Base-by-base conservation (phyloP, 2,113 vertebrate genomes). In the Odontophorus gujanensis region DNA sequence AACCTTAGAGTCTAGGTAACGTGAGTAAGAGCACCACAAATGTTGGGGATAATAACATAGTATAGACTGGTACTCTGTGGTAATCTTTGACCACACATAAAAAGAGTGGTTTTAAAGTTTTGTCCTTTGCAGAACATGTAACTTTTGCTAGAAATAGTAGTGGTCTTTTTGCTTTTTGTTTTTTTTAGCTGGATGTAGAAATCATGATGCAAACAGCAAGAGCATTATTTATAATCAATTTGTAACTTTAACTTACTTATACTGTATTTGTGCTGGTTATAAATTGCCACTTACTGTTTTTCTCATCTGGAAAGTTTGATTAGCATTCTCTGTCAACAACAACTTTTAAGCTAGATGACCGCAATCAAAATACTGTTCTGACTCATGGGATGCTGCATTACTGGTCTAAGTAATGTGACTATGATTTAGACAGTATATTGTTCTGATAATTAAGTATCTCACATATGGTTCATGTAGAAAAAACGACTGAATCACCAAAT, bases 391-490 rank as follows among this genome's bases (percentile, higher is more conserved):
- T 20, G 17, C n/a, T 68, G 73, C 48, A 79, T 22, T 76, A 45
- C 40, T 80, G 45, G 61, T 21, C 48, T 61, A 81, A 75, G 66
- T n/a, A 87, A 90, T 32, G 14, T 0, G 3, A 72, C 63, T 53
- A 4, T 1, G 19, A 21, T 73, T 86, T 53, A 76, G 86, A 79
- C 6, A 87, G 16, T 62, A 26, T 26, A 61, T 24, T 89, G 63
- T 42, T 69, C 30, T 75, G 62, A 14, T 30, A 68, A 92, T 48
- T 79, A 82, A 87, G 78, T n/a, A 61, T 15, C 26, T 88, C 68
- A 58, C 7, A 61, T 6, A 40, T 1, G 2, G 63, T 58, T 80
- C 11, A 1, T 68, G 45, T 32, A 22, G 45, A 77, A 89, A 78
- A 89, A 21, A 57, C 50, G 0, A 76, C 89, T 34, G 1, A 67